Evolutionary conservation across 2,797 vertebrate species (phyloP).

Genomic region (Catharus ustulatus): DNA sequence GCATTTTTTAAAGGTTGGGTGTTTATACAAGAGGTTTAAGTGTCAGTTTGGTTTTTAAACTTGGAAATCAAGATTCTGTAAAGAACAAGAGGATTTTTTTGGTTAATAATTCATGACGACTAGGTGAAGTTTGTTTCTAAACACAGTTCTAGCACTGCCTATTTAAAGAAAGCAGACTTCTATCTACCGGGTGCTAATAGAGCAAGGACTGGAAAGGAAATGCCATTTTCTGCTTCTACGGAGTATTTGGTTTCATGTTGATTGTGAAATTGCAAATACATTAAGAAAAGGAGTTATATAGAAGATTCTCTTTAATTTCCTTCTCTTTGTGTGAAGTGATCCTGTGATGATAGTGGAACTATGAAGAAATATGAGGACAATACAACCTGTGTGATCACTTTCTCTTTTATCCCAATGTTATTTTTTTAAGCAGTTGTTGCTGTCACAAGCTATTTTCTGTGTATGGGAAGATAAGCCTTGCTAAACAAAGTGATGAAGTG

Average conservation of each 20-base stretch:
- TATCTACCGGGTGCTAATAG: background rate
- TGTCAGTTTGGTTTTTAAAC: constrained; percentile 72
- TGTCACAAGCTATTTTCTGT: background rate
- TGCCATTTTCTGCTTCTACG: background rate
- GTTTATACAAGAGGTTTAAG: constrained; percentile 57
- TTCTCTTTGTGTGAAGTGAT: background rate
- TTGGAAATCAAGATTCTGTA: constrained; percentile 68
- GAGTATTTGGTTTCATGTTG: background rate
- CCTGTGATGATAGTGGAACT: background rate
- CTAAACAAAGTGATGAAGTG: background rate
- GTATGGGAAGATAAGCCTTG: background rate
- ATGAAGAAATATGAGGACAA: background rate
- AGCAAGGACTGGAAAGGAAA: background rate
- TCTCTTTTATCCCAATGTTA: background rate
- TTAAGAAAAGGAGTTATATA: background rate
- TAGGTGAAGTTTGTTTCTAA: constrained; percentile 57
- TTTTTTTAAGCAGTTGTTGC: background rate
- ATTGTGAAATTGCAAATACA: background rate
- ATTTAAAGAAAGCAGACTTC: constrained; percentile 48
- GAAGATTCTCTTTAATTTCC: constrained; percentile 6
- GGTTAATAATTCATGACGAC: constrained; percentile 74
- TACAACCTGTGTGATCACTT: background rate
- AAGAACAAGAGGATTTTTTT: constrained; percentile 55
- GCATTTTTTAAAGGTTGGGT: constrained; percentile 64
- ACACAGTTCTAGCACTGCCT: constrained; percentile 46